A percentile compares a stretch with the other conserved stretches of the same genome.
Conservation (phyloP, 2,888 invertebrate species). For the Noctua janthina region DNA sequence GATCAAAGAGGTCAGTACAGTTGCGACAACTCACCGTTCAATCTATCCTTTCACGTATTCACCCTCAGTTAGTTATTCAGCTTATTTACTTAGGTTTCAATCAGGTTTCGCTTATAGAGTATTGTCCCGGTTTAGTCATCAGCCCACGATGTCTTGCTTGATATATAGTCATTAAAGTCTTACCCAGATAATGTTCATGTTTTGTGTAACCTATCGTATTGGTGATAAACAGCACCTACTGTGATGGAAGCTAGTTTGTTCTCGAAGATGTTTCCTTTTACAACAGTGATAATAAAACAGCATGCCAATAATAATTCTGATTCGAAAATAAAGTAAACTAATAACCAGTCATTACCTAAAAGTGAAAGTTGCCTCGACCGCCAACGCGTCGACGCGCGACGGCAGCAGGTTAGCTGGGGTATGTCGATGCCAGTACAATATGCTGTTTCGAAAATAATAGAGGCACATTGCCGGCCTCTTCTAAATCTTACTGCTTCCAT, state of each 20-base stretch:
- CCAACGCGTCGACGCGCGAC: conserved; percentile 31
- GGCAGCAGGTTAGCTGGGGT: conserved; percentile 37
- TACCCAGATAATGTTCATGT: conserved; percentile 30
- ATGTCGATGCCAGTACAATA: conserved; percentile 36
- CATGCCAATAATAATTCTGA: conserved; percentile 49
- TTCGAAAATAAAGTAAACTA: conserved; percentile 41
- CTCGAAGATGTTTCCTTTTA: conserved; percentile 21
- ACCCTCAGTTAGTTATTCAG: conserved; percentile 52
- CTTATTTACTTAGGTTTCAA: conserved; percentile 55
- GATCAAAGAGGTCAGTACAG: conserved; percentile 58
- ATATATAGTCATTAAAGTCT: conserved; percentile 23
- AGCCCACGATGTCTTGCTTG: conserved; percentile 67
- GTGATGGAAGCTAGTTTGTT: conserved; percentile 28
- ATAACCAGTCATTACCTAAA: conserved; percentile 60
- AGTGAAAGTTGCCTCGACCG: conserved; percentile 57
- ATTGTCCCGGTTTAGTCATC: conserved; percentile 63
- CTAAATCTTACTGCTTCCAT: conserved; percentile 43
- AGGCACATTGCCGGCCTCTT: conserved; percentile 38
- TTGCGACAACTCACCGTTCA: conserved; percentile 64
- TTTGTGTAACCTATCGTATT: conserved; percentile 43
- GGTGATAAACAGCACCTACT: conserved; percentile 44
- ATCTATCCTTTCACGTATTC: conserved; percentile 61
- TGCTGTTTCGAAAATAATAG: conserved; percentile 32
- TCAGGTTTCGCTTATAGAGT: conserved; percentile 40
- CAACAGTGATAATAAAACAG: conserved; percentile 40